Percentiles rank a stretch among this genome's conserved stretches.
phyloP scores from a whole-genome alignment of 2,888 invertebrate species.

The Hedychridium roseum region DNA sequence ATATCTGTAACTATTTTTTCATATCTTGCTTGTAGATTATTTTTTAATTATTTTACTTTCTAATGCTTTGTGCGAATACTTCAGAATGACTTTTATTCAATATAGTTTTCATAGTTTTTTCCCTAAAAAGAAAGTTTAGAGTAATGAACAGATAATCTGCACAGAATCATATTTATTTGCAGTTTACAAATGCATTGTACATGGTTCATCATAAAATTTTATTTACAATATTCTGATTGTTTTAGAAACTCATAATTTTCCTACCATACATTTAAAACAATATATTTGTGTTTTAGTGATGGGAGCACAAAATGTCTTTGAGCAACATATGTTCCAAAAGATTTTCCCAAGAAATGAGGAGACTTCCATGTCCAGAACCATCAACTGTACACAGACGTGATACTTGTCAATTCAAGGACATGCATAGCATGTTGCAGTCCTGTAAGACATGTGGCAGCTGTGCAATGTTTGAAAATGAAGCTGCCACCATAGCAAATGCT shows the following conservation, averaged over 20 bases:
- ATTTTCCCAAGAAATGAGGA: slow-evolving; percentile 37
- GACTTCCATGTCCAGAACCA: slow-evolving; percentile 16
- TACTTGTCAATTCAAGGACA: slow-evolving; percentile 17
- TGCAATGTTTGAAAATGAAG: slow-evolving; percentile 7
- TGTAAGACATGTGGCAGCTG: slow-evolving; percentile 5
- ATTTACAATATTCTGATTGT: not conserved
- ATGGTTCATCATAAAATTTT: not conserved
- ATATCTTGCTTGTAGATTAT: too few species aligned
- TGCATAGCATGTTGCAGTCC: slow-evolving; percentile 27
- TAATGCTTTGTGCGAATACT: too few species aligned
- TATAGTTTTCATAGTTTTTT: not conserved
- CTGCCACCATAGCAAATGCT: slow-evolving; percentile 1
- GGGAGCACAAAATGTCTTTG: slow-evolving; percentile 42
- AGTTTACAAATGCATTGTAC: not conserved
- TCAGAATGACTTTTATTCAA: not conserved
- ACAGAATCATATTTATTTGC: not conserved
- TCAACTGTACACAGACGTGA: slow-evolving; percentile 22
- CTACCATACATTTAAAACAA: not conserved
- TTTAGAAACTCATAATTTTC: not conserved
- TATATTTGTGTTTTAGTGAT: slow-evolving; percentile 41
- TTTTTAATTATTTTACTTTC: too few species aligned
- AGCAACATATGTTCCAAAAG: slow-evolving; percentile 33
- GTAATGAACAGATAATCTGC: not conserved
- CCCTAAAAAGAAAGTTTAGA: not conserved
- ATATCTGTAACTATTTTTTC: too few species aligned